Evolutionary conservation across 1,140 invertebrate genomes (phyloP).

Genomic region (Meloidogyne exigua): DNA sequence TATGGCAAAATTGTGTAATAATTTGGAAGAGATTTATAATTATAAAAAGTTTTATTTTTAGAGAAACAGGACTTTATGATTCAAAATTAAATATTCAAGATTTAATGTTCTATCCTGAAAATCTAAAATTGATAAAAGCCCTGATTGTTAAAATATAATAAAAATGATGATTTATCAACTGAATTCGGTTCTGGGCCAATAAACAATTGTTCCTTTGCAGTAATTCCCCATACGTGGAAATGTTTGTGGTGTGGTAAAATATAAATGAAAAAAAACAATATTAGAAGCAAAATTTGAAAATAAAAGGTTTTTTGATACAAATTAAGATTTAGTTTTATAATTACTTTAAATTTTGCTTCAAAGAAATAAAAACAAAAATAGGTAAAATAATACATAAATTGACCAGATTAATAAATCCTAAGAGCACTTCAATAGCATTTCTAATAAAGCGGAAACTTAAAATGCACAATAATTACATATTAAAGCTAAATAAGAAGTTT

Average conservation of each 20-base stretch:
- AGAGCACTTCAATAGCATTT: background rate
- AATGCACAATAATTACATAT: background rate
- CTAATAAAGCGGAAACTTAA: background rate
- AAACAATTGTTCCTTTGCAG: constrained; percentile 4
- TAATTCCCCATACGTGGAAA: background rate
- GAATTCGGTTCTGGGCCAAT: background rate
- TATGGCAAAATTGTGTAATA: background rate
- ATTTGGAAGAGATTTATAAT: too few species aligned
- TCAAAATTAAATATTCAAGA: background rate
- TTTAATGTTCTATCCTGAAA: background rate
- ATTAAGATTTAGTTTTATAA: background rate
- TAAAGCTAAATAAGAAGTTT: background rate
- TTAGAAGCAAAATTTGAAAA: background rate
- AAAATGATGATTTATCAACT: background rate
- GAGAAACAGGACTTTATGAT: background rate
- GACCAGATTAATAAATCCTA: background rate
- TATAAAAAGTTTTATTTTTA: too few species aligned
- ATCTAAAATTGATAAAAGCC: background rate
- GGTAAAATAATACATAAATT: background rate
- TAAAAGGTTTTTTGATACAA: background rate
- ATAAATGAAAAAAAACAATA: constrained; percentile 1
- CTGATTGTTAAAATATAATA: background rate
- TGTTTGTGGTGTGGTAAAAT: background rate
- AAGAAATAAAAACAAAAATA: background rate
- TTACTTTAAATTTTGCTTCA: constrained; percentile 1